Percentiles rank a stretch among this genome's conserved stretches.
These are phyloP conservation scores for Bothrops jararaca DNA, from an alignment of 2,113 vertebrate genomes.

Conservation along the genomic window DNA sequence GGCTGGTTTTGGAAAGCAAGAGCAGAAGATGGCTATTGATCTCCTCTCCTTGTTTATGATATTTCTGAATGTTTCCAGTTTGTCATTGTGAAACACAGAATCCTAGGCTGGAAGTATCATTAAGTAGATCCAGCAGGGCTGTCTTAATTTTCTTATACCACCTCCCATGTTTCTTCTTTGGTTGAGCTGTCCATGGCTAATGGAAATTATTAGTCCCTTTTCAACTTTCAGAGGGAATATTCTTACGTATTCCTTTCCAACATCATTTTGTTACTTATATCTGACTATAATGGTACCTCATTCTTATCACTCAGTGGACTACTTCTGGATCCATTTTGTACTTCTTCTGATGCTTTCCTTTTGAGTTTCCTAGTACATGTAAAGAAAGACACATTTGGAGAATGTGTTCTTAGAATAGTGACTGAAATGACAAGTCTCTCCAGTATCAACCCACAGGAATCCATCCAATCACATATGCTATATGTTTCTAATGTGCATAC, in stretches of 20 bases:
- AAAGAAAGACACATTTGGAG: neutral
- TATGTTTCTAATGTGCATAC: neutral
- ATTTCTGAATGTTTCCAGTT: neutral
- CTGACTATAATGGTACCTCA: neutral
- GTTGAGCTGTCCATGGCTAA: neutral
- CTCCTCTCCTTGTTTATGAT: neutral
- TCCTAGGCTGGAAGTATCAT: neutral
- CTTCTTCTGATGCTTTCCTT: neutral
- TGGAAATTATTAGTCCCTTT: neutral
- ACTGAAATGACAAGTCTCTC: neutral
- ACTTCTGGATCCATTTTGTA: neutral
- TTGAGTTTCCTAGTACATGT: neutral
- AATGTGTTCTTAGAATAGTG: neutral
- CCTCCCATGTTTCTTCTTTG: neutral
- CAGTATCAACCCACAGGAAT: neutral
- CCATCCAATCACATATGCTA: neutral
- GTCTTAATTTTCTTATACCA: neutral
- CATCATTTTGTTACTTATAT: neutral
- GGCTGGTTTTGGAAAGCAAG: neutral
- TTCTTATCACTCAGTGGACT: neutral
- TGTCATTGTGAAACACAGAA: neutral
- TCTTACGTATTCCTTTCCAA: neutral
- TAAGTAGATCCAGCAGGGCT: neutral
- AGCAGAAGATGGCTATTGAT: neutral
- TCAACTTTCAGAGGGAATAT: neutral